These are phyloP conservation scores for Eilema depressum DNA, from an alignment of 2,888 invertebrate species.

Conservation along the genomic window DNA sequence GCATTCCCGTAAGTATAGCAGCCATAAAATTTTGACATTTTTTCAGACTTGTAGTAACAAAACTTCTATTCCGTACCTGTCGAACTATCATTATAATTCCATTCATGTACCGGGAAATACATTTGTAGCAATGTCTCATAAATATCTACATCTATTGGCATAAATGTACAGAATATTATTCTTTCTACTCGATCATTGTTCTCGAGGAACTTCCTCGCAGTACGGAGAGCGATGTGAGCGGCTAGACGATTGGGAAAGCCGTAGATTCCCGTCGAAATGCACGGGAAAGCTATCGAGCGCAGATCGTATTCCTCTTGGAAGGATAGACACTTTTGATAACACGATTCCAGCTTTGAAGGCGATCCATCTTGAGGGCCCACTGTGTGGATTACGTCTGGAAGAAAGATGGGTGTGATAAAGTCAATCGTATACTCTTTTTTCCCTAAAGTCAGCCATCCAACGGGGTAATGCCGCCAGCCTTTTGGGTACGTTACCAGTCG, in stretches of 20 bases:
- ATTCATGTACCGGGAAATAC: slow-evolving; percentile 89
- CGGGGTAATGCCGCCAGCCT: no score
- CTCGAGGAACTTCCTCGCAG: slow-evolving; percentile 89
- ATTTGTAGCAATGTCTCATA: slow-evolving; percentile 91
- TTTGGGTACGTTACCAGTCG: no score
- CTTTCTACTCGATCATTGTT: slow-evolving; percentile 87
- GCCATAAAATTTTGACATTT: background rate
- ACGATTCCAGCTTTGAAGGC: slow-evolving; percentile 87
- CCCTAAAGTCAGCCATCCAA: no score
- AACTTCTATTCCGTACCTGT: background rate
- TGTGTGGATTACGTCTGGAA: slow-evolving; percentile 95
- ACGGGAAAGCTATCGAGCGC: slow-evolving; percentile 93
- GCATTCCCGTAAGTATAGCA: background rate
- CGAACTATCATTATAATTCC: slow-evolving; percentile 55
- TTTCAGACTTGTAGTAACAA: background rate
- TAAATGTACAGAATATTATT: slow-evolving; percentile 93
- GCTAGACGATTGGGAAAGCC: slow-evolving; percentile 94
- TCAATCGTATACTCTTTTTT: no score
- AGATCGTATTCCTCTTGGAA: slow-evolving; percentile 86
- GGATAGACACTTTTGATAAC: slow-evolving; percentile 90
- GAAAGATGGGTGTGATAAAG: slow-evolving; percentile 16
- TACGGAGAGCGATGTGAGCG: slow-evolving; percentile 90
- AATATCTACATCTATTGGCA: slow-evolving; percentile 90
- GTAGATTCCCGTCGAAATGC: slow-evolving; percentile 97
- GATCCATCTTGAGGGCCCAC: slow-evolving; percentile 94